These are phyloP conservation scores for Parnassius smintheus DNA, from an alignment of 2,888 invertebrate species.

Conservation along the genomic window DNA sequence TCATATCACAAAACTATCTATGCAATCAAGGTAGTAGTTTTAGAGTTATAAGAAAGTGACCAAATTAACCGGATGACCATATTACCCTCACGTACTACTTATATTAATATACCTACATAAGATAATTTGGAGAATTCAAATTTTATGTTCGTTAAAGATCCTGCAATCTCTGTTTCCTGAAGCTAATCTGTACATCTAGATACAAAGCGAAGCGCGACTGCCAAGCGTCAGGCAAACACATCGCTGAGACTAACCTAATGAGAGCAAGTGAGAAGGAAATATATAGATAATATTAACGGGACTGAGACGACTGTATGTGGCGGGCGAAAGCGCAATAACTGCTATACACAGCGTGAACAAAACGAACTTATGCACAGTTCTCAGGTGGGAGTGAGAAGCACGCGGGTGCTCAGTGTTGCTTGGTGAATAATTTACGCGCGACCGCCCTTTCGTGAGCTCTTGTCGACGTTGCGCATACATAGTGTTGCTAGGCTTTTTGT, in stretches of 20 bases:
- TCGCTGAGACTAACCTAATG: constrained; percentile 76
- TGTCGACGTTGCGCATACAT: constrained; percentile 30
- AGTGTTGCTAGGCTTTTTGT: constrained; percentile 27
- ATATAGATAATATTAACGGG: constrained; percentile 32
- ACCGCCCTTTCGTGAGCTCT: constrained; percentile 66
- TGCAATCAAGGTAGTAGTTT: no score
- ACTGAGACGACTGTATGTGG: constrained; percentile 62
- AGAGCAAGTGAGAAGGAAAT: constrained; percentile 60
- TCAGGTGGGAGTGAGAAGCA: constrained; percentile 44
- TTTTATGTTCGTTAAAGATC: background rate
- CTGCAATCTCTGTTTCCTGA: constrained; percentile 11
- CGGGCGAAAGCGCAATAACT: constrained; percentile 76
- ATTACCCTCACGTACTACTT: no score
- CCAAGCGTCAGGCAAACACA: constrained; percentile 75
- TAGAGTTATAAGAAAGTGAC: no score
- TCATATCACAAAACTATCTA: no score
- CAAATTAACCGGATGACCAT: no score
- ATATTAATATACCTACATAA: no score
- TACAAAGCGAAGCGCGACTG: constrained; percentile 66
- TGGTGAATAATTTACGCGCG: constrained; percentile 73
- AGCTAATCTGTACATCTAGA: constrained; percentile 44
- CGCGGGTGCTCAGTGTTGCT: constrained; percentile 66
- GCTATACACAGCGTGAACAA: constrained; percentile 47
- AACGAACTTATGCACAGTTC: constrained; percentile 36
- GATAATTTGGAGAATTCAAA: no score